phyloP scores from a whole-genome alignment of 2,888 invertebrate species.

The Campoplex nolae region DNA sequence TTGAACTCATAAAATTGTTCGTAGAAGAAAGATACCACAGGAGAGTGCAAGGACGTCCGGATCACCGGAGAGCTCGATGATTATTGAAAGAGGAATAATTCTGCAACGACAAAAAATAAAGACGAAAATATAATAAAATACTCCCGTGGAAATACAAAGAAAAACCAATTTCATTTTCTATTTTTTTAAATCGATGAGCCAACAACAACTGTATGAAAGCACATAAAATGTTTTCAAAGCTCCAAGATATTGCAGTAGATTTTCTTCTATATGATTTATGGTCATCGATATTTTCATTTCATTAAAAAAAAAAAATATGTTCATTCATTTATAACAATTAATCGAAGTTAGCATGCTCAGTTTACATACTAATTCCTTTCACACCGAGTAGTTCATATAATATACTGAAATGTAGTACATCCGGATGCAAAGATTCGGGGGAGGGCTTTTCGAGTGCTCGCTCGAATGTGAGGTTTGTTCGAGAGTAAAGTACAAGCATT shows the following conservation, averaged over 20 bases:
- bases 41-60: conserved; percentile 18
- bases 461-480: conserved; percentile 41
- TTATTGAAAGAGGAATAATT: not conserved
- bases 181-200: no score
- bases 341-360: not conserved
- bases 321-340: not conserved
- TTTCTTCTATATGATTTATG: not conserved
- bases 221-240: not conserved
- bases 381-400: not conserved
- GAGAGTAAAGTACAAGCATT: conserved; percentile 24
- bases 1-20: conserved; percentile 21
- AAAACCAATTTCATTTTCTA: no score
- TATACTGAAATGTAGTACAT: conserved; percentile 25
- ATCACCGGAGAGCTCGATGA: not conserved
- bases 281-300: not conserved
- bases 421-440: not conserved
- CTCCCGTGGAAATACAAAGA: not conserved
- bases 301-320: not conserved
- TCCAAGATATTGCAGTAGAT: not conserved
- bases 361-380: not conserved
- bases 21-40: conserved; percentile 3
- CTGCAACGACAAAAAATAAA: not conserved
- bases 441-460: conserved; percentile 5
- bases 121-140: not conserved
- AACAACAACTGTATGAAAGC: not conserved